Base-by-base conservation (phyloP, 1,140 invertebrate species). In the Leptinotarsa undecemlineata region DNA sequence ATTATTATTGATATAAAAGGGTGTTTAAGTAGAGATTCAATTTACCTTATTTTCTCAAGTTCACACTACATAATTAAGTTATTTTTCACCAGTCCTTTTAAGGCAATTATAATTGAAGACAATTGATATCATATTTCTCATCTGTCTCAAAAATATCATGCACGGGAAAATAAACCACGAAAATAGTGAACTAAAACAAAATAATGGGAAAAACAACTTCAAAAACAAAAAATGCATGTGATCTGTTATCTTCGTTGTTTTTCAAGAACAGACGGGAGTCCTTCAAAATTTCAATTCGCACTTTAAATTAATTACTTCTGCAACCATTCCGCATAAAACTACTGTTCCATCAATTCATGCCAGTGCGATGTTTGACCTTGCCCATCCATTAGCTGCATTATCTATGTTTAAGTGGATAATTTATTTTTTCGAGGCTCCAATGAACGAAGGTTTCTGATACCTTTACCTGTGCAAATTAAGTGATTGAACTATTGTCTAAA, bases 361-460 rank as follows among this genome's bases (percentile, higher is more conserved):
- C 48, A 48, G n/a, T 21, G 21, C 48, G 20, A 69, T 48, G 17
- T 48, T 48, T 19, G 68, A 21, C 68, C 68, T 69, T 69, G 68
- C 19, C 23, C 48, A 48, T 69, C 68, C 68, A 69, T 69, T 69
- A 69, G 20, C n/a, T 69, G 68, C 68, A 69, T 57, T 69, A 69
- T 69, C 48, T 69, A 48, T 69, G 48, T 69, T 69, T 69, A 51
- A n/a, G 68, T 69, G 47, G n/a, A 48, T 66, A 23, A 23, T 66
- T 66, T 66, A 14, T 57, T 57, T 15, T 23, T 66, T 66, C 21
- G 26, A 20, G 20, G 63, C 17, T 66, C 63, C 2, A 15, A 33
- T 19, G 26, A 23, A 66, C 14, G 63, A 23, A 20, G 23, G 63
- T 23, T 21, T 66, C 8, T 17, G 26, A 17, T 33, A 66, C 63